Base-by-base conservation (phyloP, 2,888 invertebrate species). In the Sphecodes monilicornis region DNA sequence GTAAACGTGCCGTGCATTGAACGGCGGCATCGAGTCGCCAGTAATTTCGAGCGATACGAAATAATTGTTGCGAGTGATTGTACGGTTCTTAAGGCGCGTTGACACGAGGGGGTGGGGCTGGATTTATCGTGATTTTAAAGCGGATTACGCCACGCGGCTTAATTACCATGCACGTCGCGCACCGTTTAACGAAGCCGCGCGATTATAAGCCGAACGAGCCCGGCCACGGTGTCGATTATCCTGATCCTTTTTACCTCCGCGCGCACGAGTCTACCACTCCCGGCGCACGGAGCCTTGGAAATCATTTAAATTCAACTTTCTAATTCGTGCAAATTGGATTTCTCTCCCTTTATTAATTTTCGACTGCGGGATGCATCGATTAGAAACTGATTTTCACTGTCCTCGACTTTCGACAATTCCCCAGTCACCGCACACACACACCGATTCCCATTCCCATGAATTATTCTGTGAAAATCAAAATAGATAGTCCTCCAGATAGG, bases 101-200 rank as follows among this genome's bases (percentile, higher is more conserved):
- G 84, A 84, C 86, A 84, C 78, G 54, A 69, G 80, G 84, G 86
- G 86, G 84, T 79, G 87, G 84, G 76, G 86, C 84, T 77, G 76
- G 79, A 87, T 87, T 87, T 87, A 87, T 87, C 84, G 86, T 60
- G 87, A 87, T 87, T 87, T 87, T 86, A 84, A 84, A 87, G 77
- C 78, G 87, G 86, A 87, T 87, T 87, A 84, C 87, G 84, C 78
- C 87, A 87, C 86, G 84, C 81, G 66, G 86, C 86, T 87, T 87
- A 87, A 87, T 87, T 87, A 86, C 86, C 87, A 87, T 87, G 86
- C 87, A 86, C 84, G 87, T 86, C 87, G 87, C 86, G 86, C 87
- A 84, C 86, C 86, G 86, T 86, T 86, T 86, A 86, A 86, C 86
- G 86, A 86, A 86, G 82, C 86, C 86, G 86, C 86, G 85, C 82